A percentile compares a stretch with the other conserved stretches of the same genome.
Conservation (phyloP, 2,888 invertebrate species). For the Anoplius nigerrimus region DNA sequence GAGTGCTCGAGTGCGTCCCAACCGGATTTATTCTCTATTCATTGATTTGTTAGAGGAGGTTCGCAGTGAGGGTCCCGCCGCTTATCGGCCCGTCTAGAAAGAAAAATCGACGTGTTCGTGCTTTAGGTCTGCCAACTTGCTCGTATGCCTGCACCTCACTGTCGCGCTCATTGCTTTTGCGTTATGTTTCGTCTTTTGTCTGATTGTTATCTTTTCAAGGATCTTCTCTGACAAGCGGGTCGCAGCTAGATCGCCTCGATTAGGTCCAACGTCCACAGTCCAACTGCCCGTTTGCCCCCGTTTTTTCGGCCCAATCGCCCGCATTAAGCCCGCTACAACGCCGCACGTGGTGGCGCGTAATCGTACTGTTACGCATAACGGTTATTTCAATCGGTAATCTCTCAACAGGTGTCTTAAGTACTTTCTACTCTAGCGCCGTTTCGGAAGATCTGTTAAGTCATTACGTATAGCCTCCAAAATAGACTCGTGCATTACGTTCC, state of each 20-base stretch:
- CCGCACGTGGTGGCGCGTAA: constrained; percentile 51
- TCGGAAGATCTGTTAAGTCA: no score
- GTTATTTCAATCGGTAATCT: constrained; percentile 38
- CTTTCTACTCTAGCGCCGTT: no score
- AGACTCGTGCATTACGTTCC: no score
- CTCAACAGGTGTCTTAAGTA: background rate
- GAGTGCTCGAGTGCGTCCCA: no score
- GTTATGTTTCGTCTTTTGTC: background rate
- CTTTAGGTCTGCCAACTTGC: background rate
- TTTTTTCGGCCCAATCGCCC: constrained; percentile 25
- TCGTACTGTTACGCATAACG: constrained; percentile 57
- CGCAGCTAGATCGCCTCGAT: constrained; percentile 30
- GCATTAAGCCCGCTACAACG: constrained; percentile 46
- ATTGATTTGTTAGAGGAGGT: background rate
- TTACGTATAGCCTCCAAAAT: background rate
- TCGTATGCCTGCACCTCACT: constrained; percentile 2
- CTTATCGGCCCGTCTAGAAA: constrained; percentile 56
- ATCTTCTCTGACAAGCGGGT: constrained; percentile 39
- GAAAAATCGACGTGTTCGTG: constrained; percentile 45
- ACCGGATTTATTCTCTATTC: constrained; percentile 9
- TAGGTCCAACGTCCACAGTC: constrained; percentile 36
- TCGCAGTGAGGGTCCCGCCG: constrained; percentile 22
- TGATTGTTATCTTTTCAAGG: constrained; percentile 14
- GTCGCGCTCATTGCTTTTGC: background rate
- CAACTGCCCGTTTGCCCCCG: constrained; percentile 16